phyloP scores from a whole-genome alignment of 1,140 invertebrate genomes.

The Chionoecetes opilio region DNA sequence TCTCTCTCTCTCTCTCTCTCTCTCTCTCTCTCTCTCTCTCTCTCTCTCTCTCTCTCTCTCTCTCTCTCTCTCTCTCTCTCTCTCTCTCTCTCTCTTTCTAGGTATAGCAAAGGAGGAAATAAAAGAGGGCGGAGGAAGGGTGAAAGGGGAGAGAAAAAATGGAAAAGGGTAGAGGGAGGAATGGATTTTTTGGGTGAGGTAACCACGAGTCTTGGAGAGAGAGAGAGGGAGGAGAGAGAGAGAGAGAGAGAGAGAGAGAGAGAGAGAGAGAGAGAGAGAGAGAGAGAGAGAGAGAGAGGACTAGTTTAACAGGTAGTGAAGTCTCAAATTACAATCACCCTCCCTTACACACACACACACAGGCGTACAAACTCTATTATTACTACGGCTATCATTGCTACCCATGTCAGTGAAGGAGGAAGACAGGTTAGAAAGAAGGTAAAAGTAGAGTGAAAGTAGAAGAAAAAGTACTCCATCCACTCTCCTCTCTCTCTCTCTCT shows the following conservation, averaged over 20 bases:
- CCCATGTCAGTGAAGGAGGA: neutral
- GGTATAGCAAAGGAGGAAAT: too few species aligned
- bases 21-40: neutral
- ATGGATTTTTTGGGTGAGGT: too few species aligned
- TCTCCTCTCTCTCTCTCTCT: neutral
- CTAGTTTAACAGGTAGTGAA: neutral
- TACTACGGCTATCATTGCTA: neutral
- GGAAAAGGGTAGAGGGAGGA: too few species aligned
- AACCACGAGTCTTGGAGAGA: too few species aligned
- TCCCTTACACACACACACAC: neutral
- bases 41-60: slow-evolving; percentile 8
- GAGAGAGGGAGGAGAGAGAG: neutral
- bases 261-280: neutral
- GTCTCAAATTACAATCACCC: neutral
- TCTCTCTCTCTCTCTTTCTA: neutral
- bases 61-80: slow-evolving; percentile 8
- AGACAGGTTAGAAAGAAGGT: neutral
- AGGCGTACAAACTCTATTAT: neutral
- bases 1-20: too few species aligned
- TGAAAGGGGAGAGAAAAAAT: too few species aligned
- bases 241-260: slow-evolving; percentile 21
- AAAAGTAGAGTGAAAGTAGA: neutral
- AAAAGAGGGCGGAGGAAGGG: too few species aligned
- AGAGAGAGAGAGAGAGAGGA: neutral
- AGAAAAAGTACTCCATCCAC: too few species aligned